Percentiles rank a stretch among this genome's conserved stretches.
Evolutionary conservation across 1,140 invertebrate genomes (phyloP).

Genomic region (Portunus trituberculatus): DNA sequence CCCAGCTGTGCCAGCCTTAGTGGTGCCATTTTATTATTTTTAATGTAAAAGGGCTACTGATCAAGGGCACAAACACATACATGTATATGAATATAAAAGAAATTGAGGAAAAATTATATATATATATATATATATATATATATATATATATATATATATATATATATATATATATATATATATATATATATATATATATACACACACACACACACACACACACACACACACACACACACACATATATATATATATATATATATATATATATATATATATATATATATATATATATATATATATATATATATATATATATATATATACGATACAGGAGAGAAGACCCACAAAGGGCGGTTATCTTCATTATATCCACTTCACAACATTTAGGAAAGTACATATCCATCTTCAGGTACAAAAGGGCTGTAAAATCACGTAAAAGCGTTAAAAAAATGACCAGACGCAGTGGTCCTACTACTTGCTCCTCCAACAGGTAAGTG

Average conservation of each 20-base stretch:
- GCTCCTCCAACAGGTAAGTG: too few relatives aligned
- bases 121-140: slow-evolving; percentile 36
- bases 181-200: slow-evolving; percentile 44
- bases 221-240: neutral
- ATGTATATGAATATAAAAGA: neutral
- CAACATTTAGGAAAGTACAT: too few relatives aligned
- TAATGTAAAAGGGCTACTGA: too few relatives aligned
- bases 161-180: slow-evolving; percentile 40
- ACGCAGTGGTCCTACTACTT: too few relatives aligned
- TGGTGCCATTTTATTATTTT: too few relatives aligned
- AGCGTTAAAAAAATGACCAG: too few relatives aligned
- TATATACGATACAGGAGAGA: neutral
- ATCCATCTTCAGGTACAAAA: too few relatives aligned
- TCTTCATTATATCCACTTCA: too few relatives aligned
- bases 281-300: slow-evolving; percentile 47
- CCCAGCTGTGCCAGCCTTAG: too few relatives aligned
- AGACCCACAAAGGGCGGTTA: too few relatives aligned
- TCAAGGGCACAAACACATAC: too few relatives aligned
- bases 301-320: slow-evolving; percentile 34
- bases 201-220: neutral
- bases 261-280: slow-evolving; percentile 42
- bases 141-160: slow-evolving; percentile 32
- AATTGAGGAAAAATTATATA: neutral
- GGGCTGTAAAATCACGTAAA: too few relatives aligned
- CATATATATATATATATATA: slow-evolving; percentile 42